Evolutionary conservation across 1,140 invertebrate species (phyloP).

Genomic region (Lamellibrachia luymesi): DNA sequence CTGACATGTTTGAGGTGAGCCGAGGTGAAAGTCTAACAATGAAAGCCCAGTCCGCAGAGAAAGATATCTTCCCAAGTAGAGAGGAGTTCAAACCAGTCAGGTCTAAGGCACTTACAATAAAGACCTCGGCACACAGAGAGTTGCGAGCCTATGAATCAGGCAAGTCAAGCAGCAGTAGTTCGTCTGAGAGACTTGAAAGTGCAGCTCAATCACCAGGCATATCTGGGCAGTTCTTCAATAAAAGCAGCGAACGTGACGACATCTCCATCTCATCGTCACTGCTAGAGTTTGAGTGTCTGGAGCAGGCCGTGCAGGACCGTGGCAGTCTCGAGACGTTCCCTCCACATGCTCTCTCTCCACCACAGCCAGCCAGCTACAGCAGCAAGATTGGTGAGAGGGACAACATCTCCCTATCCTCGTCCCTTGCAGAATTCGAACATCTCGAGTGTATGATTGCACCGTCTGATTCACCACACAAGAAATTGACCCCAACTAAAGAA

Average conservation of each 20-base stretch:
- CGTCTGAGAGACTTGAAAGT: constrained; percentile 22
- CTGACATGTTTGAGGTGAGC: constrained; percentile 45
- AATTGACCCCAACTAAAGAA: constrained; percentile 38
- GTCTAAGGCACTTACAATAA: constrained; percentile 20
- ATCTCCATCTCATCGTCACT: constrained; percentile 58
- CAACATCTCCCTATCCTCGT: constrained; percentile 86
- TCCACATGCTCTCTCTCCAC: background rate
- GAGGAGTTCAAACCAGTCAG: constrained; percentile 20
- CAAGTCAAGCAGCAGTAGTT: constrained; percentile 14
- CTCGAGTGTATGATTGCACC: constrained; percentile 82
- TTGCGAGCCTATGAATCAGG: background rate
- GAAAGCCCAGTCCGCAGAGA: constrained; percentile 3
- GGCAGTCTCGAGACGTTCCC: constrained; percentile 12
- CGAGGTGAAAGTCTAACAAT: constrained; percentile 10
- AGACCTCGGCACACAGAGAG: constrained; percentile 9
- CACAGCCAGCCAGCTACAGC: constrained; percentile 15
- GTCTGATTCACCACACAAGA: constrained; percentile 39
- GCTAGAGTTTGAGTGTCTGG: constrained; percentile 58
- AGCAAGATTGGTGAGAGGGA: constrained; percentile 80
- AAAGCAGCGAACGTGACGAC: constrained; percentile 54
- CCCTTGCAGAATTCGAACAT: constrained; percentile 90
- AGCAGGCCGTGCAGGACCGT: constrained; percentile 31
- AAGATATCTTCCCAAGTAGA: constrained; percentile 16
- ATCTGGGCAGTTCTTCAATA: constrained; percentile 50
- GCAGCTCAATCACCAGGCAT: constrained; percentile 19